These are phyloP conservation scores for Bungarus multicinctus DNA, from an alignment of 2,113 vertebrate genomes.

Conservation along the genomic window DNA sequence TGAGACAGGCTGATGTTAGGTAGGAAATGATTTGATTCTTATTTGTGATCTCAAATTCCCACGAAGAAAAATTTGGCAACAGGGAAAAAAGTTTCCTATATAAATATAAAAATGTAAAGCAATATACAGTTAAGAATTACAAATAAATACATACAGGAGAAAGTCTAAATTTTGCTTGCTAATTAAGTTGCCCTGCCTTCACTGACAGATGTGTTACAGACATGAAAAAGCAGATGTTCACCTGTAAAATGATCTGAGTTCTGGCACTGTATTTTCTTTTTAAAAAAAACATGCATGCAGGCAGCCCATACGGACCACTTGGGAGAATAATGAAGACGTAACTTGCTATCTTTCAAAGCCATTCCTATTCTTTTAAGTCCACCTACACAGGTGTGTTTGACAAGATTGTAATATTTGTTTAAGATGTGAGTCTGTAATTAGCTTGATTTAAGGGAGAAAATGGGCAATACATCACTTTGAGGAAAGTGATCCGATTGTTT, in stretches of 20 bases:
- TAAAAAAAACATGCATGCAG: background rate
- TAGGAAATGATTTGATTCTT: background rate
- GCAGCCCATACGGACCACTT: background rate
- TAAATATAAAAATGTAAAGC: background rate
- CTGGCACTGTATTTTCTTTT: background rate
- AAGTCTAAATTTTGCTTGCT: background rate
- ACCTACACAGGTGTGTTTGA: conserved; percentile 31
- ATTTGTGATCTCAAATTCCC: background rate
- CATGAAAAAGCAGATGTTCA: background rate
- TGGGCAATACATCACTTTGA: conserved; percentile 50
- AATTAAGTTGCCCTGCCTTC: background rate
- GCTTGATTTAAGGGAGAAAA: conserved; percentile 51
- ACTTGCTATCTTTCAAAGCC: conserved; percentile 11
- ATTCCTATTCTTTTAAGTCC: conserved; percentile 4
- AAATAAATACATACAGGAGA: background rate
- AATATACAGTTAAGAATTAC: background rate
- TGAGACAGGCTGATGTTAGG: background rate
- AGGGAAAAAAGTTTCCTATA: background rate
- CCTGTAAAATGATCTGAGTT: background rate
- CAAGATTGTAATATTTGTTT: conserved; percentile 51
- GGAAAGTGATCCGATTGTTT: conserved; percentile 54
- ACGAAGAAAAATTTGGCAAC: background rate
- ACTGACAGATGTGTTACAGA: background rate
- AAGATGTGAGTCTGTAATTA: conserved; percentile 50
- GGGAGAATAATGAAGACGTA: background rate